These are phyloP conservation scores for Euwallacea fornicatus DNA, from an alignment of 1,140 invertebrate species.

Conservation along the genomic window DNA sequence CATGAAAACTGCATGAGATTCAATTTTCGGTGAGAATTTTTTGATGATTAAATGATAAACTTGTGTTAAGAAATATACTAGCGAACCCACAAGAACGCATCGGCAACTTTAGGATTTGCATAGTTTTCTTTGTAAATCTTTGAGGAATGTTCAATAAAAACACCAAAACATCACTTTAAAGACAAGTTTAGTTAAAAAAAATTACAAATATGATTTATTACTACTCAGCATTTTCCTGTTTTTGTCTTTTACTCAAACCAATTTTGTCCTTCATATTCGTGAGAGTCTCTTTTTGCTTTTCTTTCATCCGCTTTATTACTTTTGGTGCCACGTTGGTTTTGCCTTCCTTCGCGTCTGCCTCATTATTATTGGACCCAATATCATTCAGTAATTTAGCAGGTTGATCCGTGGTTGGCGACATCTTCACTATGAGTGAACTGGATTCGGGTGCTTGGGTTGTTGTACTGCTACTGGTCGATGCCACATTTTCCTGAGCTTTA, in stretches of 20 bases:
- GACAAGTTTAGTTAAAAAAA: background rate
- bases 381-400: background rate
- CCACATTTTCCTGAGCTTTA: background rate
- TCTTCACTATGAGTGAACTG: background rate
- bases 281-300: constrained; percentile 9
- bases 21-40: too few species aligned
- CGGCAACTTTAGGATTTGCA: too few species aligned
- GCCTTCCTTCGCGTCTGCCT: background rate
- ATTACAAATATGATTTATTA: background rate
- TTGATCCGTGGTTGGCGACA: background rate
- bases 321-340: background rate
- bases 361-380: background rate
- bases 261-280: constrained; percentile 15
- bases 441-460: background rate
- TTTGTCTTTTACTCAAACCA: background rate
- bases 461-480: background rate
- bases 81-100: too few species aligned
- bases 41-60: too few species aligned
- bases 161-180: background rate
- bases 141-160: background rate
- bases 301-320: constrained; percentile 1
- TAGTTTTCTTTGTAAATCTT: too few species aligned
- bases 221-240: background rate
- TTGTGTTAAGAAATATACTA: too few species aligned
- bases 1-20: too few species aligned